These are phyloP conservation scores for Cnemophilus loriae DNA, from an alignment of 2,113 vertebrate species.

Conservation along the genomic window DNA sequence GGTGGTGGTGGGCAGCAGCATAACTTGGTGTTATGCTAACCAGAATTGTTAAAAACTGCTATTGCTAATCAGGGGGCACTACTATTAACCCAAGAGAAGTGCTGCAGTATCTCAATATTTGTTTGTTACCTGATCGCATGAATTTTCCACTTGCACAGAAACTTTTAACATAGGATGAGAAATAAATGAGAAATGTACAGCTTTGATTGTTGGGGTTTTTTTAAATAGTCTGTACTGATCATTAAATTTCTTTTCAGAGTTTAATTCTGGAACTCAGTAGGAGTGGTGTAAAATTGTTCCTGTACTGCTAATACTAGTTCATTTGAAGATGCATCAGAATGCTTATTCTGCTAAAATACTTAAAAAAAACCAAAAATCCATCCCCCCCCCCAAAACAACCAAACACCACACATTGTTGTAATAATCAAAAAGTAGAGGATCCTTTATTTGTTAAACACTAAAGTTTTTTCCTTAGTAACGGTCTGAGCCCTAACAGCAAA, in stretches of 20 bases:
- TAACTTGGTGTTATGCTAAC: not conserved
- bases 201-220: not conserved
- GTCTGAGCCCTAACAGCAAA: not conserved
- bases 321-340: not conserved
- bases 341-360: not conserved
- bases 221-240: not conserved
- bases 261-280: not conserved
- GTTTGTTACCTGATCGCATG: not conserved
- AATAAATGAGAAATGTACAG: not conserved
- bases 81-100: not conserved
- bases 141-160: not conserved
- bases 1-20: not conserved
- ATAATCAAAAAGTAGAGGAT: not conserved
- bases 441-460: not conserved
- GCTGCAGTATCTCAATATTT: not conserved
- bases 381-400: accelerated
- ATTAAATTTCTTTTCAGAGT: not conserved
- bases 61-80: not conserved
- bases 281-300: not conserved
- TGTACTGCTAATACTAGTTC: not conserved
- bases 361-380: not conserved
- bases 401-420: not conserved
- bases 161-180: not conserved
- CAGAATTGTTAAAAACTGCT: not conserved
- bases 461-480: not conserved